A percentile compares a stretch with the other conserved stretches of the same genome.
phyloP scores from a whole-genome alignment of 2,888 invertebrate species.

The Neocrepidodera transversa region DNA sequence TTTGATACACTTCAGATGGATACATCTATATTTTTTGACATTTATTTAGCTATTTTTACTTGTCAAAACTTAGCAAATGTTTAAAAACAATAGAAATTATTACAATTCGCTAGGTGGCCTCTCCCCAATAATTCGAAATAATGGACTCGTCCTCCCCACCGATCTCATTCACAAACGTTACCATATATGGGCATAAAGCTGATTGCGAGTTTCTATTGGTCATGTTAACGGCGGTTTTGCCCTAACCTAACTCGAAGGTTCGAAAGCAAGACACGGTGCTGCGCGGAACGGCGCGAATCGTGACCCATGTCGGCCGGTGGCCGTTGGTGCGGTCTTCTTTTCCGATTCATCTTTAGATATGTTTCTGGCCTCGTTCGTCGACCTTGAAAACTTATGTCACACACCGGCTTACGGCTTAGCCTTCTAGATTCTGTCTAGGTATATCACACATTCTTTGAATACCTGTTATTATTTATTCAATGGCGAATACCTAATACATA shows the following conservation, averaged over 20 bases:
- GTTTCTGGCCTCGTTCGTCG: constrained; percentile 53
- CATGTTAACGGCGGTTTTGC: constrained; percentile 48
- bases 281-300: constrained; percentile 15
- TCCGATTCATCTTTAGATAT: constrained; percentile 35
- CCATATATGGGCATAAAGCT: constrained; percentile 85
- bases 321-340: constrained; percentile 22
- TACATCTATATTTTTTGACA: constrained; percentile 34
- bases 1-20: constrained; percentile 28
- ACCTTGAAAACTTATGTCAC: constrained; percentile 56
- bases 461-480: neutral
- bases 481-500: too few species aligned
- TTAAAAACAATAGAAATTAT: constrained; percentile 41
- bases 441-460: constrained; percentile 13
- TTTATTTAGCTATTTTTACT: constrained; percentile 31
- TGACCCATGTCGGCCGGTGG: constrained; percentile 42
- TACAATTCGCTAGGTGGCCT: constrained; percentile 42
- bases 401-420: constrained; percentile 28
- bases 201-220: constrained; percentile 72
- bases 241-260: constrained; percentile 56
- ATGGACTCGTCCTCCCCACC: constrained; percentile 57
- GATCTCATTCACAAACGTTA: constrained; percentile 70
- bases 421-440: constrained; percentile 25
- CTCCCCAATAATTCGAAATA: constrained; percentile 45
- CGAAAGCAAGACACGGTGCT: constrained; percentile 46
- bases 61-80: constrained; percentile 38